These are phyloP conservation scores for Hydractinia echinata DNA, from an alignment of 30 jellyfish, hydroid and myxozoan genomes.

Conservation along the genomic window DNA sequence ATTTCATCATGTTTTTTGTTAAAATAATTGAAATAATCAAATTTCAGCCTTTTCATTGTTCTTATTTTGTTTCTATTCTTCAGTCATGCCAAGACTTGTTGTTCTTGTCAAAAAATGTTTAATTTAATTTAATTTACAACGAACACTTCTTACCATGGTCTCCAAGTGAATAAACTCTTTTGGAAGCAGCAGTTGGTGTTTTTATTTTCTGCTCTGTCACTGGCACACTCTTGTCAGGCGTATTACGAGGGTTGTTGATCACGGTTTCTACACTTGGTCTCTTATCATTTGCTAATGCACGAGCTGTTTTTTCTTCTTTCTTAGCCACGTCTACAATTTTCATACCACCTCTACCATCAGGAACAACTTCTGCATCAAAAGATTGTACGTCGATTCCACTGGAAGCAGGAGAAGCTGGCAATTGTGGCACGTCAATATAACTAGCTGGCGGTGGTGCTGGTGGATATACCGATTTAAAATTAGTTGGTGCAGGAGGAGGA, in stretches of 20 bases:
- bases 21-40: no score
- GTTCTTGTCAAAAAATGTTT: no score
- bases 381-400: slow-evolving; percentile 47
- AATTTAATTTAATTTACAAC: background rate
- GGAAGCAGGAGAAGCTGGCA: background rate
- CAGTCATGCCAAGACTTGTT: no score
- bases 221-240: slow-evolving; percentile 33
- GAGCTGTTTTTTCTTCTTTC: slow-evolving; percentile 22
- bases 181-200: slow-evolving; percentile 53
- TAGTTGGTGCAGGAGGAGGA: slow-evolving; percentile 11
- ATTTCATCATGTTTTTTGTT: no score
- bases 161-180: slow-evolving; percentile 93
- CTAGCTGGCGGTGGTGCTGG: background rate
- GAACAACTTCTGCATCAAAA: slow-evolving; percentile 54
- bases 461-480: background rate
- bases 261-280: slow-evolving; percentile 32
- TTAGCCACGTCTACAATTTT: slow-evolving; percentile 27
- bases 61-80: no score
- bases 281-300: background rate
- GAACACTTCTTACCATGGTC: slow-evolving; percentile 74
- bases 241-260: slow-evolving; percentile 35
- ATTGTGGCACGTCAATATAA: background rate
- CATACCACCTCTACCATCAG: slow-evolving; percentile 73
- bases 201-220: slow-evolving; percentile 15
- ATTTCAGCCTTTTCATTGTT: no score